These are phyloP conservation scores for Aldrovandia affinis DNA, from an alignment of 2,797 vertebrate species.

Conservation along the genomic window DNA sequence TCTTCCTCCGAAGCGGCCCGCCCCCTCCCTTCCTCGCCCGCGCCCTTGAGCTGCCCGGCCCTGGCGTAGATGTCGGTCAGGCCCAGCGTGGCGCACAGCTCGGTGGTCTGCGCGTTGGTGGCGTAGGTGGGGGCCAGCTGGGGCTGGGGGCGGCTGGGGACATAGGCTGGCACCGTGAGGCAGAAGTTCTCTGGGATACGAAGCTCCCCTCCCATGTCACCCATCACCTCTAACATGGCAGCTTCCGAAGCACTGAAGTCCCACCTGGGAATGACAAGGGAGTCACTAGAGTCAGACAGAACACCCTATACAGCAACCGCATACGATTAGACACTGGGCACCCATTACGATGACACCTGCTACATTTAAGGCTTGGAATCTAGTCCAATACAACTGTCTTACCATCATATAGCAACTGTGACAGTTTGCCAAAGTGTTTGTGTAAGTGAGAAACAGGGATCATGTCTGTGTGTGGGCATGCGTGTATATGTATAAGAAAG, in stretches of 20 bases:
- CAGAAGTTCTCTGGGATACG: constrained; percentile 88
- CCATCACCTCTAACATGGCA: constrained; percentile 82
- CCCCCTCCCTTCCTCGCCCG: constrained; percentile 54
- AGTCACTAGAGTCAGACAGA: background rate
- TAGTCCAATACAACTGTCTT: background rate
- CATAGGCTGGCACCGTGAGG: constrained; percentile 75
- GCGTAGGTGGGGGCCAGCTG: constrained; percentile 70
- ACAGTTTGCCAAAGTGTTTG: background rate
- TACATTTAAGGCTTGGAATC: background rate
- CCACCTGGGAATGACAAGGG: constrained; percentile 77
- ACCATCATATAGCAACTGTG: background rate
- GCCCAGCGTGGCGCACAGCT: constrained; percentile 87
- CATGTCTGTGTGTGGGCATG: background rate
- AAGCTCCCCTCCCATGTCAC: constrained; percentile 83
- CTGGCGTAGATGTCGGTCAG: constrained; percentile 85
- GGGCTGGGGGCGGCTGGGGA: constrained; percentile 79
- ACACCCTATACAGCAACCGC: constrained; percentile 1
- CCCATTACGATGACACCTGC: no score
- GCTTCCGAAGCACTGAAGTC: constrained; percentile 88
- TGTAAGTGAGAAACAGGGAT: background rate
- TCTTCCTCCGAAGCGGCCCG: constrained; percentile 56
- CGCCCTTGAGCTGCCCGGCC: constrained; percentile 68
- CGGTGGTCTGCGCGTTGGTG: constrained; percentile 92
- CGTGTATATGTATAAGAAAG: background rate
- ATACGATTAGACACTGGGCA: background rate